Percentiles rank a stretch among this genome's conserved stretches.
Evolutionary conservation across 2,797 vertebrate genomes (phyloP).

Genomic region (Callimico goeldii): DNA sequence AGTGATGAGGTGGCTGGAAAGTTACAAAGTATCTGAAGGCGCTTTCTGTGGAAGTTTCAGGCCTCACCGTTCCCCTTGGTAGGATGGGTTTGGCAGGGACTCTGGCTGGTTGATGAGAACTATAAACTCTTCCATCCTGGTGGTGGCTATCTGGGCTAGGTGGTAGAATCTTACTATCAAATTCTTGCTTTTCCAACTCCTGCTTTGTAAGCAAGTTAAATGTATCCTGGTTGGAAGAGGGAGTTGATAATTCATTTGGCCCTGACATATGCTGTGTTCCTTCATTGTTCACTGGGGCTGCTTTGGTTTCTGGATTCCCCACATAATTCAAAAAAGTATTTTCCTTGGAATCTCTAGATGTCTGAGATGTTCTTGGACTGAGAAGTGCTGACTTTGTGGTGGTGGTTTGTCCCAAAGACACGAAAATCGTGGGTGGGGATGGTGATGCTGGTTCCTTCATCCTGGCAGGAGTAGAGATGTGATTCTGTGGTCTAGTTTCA

Average conservation of each 20-base stretch:
- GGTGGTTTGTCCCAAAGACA: neutral
- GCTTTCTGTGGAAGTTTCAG: conserved; percentile 45
- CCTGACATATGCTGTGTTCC: neutral
- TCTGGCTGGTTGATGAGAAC: conserved; percentile 48
- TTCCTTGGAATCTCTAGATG: neutral
- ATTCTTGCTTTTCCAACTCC: neutral
- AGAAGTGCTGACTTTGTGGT: neutral
- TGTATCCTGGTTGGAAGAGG: conserved; percentile 47
- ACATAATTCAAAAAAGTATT: conserved; percentile 4
- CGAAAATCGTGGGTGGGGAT: neutral
- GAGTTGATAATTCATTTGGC: neutral
- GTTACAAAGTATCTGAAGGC: conserved; percentile 66
- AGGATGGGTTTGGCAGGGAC: conserved; percentile 54
- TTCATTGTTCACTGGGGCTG: neutral
- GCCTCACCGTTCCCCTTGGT: conserved; percentile 62
- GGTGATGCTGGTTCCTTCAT: neutral
- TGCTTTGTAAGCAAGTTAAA: conserved; percentile 45
- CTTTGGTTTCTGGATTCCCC: conserved; percentile 13
- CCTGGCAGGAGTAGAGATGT: fast-evolving
- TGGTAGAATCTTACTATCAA: conserved; percentile 41
- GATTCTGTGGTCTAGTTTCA: fast-evolving
- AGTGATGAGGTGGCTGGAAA: conserved; percentile 65
- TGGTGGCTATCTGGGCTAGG: conserved; percentile 25
- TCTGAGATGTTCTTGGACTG: neutral
- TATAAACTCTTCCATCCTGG: conserved; percentile 60